Evolutionary conservation across 2,797 vertebrate genomes (phyloP).

Genomic region (Lophura swinhoii): DNA sequence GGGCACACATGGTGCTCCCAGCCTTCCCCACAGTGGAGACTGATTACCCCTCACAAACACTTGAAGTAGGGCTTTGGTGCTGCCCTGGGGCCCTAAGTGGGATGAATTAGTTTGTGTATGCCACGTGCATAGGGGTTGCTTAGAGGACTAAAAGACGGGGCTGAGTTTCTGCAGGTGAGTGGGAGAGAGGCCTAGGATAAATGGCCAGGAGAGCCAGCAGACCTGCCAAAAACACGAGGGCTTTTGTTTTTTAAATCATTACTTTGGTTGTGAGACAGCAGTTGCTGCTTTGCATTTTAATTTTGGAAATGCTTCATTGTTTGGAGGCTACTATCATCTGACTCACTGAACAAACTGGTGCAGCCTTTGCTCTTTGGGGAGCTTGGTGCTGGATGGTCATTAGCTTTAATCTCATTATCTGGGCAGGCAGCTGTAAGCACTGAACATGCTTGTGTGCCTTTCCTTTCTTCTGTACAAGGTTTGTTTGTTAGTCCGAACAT

Average conservation of each 20-base stretch:
- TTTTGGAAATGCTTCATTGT: not conserved
- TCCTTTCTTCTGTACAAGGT: not conserved
- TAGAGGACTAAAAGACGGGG: not conserved
- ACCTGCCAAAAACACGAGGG: not conserved
- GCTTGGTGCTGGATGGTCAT: rapidly evolving
- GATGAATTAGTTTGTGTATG: not conserved
- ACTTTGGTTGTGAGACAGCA: not conserved
- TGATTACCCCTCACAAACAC: no score
- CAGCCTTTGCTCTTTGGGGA: not conserved
- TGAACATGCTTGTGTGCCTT: not conserved
- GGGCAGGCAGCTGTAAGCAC: rapidly evolving
- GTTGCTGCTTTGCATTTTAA: not conserved
- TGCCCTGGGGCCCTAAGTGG: not conserved
- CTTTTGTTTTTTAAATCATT: not conserved
- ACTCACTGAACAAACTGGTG: not conserved
- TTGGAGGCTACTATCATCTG: no score
- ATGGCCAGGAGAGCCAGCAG: not conserved
- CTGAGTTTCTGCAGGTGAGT: not conserved
- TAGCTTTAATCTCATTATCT: not conserved
- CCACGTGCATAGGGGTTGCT: rapidly evolving
- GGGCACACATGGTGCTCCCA: not conserved
- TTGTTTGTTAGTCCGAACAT: not conserved
- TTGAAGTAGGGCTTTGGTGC: not conserved
- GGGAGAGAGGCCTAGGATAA: not conserved
- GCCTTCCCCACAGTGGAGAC: not conserved